Evolutionary conservation across 2,797 vertebrate genomes (phyloP), one percentile per base, ranked within the genome.

Genomic region (Pelochelys cantorii): DNA sequence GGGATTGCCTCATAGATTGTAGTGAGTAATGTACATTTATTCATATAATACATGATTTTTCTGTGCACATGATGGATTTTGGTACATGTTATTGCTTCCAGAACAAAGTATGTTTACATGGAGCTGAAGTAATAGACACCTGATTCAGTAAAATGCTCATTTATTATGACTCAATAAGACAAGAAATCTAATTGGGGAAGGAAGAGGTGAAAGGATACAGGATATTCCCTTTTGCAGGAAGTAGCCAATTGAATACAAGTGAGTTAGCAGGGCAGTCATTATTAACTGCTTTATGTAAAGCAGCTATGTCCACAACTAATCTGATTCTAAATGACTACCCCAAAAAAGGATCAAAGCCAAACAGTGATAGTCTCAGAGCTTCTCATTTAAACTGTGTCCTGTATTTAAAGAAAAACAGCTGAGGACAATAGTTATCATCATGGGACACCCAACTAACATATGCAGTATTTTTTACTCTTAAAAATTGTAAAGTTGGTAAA

Each of bases 31-130:
- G 74, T 31, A 2, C 62, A 83, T 91, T 93, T 94, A 74, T 91
- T 29, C 20, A 87, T 59, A 15, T 62, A 68, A 79, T 77, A 57
- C 93, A 85, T 94, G 86, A 37, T 93, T 83, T 88, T 81, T 60
- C 87, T 55, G 37, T 91, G 94, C 87, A 56, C 84, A 25, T 90
- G 92, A 92, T 92, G 80, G 91, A 95, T 95, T 95, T 25, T 88
- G 78, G 92, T 59, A 88, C 92, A 79, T 93, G 83, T 93, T 85
- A 95, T 86, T 29, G 2, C 68, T 92, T 96, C 79, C 59, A 93
- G 88, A 93, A 91, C 89, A 83, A 88, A 62, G 71, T 80, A 87
- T 90, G 56, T 93, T 93, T 95, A 78, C 83, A 53, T 0, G 55
- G 79, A 90, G n/a, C 78, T 90, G 88, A 94, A 94, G 83, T 37